phyloP scores from a whole-genome alignment of 2,888 invertebrate species.

The Dendrolimus houi region DNA sequence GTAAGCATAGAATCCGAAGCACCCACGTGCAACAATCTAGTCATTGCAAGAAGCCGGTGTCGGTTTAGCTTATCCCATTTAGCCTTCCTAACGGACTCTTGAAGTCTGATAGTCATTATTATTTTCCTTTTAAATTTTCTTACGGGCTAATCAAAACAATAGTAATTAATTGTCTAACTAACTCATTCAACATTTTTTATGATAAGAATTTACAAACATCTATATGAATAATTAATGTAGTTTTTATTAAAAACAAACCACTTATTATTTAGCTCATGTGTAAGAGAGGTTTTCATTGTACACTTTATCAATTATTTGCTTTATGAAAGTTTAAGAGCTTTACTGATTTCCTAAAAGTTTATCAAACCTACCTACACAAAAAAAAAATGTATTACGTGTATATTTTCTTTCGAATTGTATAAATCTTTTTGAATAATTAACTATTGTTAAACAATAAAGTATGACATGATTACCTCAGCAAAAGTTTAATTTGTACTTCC shows the following conservation, averaged over 20 bases:
- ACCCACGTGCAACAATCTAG: not conserved
- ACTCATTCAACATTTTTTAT: not conserved
- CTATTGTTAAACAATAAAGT: too few species aligned
- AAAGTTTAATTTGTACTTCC: too few species aligned
- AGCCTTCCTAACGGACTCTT: not conserved
- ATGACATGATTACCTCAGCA: too few species aligned
- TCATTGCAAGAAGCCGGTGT: not conserved
- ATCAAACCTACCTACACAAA: too few species aligned
- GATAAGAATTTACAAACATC: not conserved
- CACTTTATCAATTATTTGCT: too few species aligned
- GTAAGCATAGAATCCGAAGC: too few species aligned
- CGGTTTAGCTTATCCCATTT: not conserved
- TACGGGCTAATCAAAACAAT: not conserved
- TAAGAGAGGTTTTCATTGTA: too few species aligned
- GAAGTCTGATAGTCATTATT: not conserved
- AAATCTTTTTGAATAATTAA: too few species aligned
- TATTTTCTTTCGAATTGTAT: too few species aligned
- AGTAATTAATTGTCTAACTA: not conserved
- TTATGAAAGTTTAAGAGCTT: too few species aligned
- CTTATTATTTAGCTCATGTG: not conserved
- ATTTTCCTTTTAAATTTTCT: not conserved
- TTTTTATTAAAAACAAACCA: not conserved
- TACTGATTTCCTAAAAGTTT: too few species aligned
- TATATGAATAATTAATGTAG: not conserved
- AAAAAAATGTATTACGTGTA: too few species aligned